A percentile compares a stretch with the other conserved stretches of the same genome.
phyloP scores from a whole-genome alignment of 2,113 vertebrate species.

The Pelecanoides urinatrix region DNA sequence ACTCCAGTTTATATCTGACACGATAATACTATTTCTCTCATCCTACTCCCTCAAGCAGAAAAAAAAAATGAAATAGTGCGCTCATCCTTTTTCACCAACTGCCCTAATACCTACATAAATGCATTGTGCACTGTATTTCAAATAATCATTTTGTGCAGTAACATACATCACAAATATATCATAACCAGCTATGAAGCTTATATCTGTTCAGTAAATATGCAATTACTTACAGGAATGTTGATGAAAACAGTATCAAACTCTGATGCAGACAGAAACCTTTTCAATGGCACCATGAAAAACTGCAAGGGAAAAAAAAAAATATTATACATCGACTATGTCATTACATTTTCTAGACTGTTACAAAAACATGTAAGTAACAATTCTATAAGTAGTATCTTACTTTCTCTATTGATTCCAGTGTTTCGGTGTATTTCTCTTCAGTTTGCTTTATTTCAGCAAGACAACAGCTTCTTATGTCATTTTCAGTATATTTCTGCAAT shows the following conservation, averaged over 20 bases:
- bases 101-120: not conserved
- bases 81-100: not conserved
- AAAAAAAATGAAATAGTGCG: fast-evolving
- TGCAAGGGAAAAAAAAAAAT: constrained; percentile 61
- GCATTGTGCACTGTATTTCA: not conserved
- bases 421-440: constrained; percentile 97
- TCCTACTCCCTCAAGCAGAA: not conserved
- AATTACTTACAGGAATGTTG: constrained; percentile 90
- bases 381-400: constrained; percentile 59
- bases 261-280: constrained; percentile 80
- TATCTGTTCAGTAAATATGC: not conserved
- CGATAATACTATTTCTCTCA: not conserved
- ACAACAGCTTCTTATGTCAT: constrained; percentile 92
- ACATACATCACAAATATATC: not conserved
- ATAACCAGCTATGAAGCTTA: not conserved
- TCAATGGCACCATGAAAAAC: constrained; percentile 94
- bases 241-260: constrained; percentile 93
- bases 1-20: not conserved
- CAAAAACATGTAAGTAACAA: not conserved
- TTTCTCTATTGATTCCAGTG: constrained; percentile 95
- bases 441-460: constrained; percentile 95
- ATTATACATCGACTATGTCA: not conserved
- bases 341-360: not conserved
- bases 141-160: not conserved
- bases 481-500: constrained; percentile 89